Conservation (phyloP, 2,888 invertebrate genomes). For the Agelastica alni region DNA sequence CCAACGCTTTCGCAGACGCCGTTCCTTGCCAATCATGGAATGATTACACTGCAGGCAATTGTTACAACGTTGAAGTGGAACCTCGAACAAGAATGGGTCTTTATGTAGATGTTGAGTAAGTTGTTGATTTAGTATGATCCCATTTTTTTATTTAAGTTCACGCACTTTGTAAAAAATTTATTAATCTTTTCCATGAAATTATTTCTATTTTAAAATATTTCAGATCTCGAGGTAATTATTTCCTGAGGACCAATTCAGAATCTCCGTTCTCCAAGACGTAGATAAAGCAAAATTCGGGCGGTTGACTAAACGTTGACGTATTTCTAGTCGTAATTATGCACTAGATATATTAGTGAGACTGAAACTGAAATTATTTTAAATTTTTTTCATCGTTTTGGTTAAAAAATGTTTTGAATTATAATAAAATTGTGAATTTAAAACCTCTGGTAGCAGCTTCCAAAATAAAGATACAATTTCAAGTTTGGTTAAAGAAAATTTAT, state of each 20-base stretch:
- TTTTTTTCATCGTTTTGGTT: not conserved
- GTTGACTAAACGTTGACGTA: too few species aligned
- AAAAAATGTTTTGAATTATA: not conserved
- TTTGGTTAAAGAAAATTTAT: too few species aligned
- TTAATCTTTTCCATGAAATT: too few species aligned
- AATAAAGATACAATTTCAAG: too few species aligned
- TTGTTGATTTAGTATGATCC: conserved; percentile 3
- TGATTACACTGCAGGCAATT: conserved; percentile 57
- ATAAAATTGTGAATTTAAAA: too few species aligned
- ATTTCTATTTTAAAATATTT: conserved; percentile 43
- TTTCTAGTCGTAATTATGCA: not conserved
- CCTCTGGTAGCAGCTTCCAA: too few species aligned
- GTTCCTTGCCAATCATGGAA: conserved; percentile 59
- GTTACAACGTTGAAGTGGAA: conserved; percentile 47
- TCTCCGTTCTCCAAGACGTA: conserved; percentile 57
- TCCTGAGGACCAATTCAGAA: conserved; percentile 58
- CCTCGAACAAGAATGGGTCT: conserved; percentile 58
- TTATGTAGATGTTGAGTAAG: conserved; percentile 59
- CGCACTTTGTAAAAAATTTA: too few species aligned
- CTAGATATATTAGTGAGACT: not conserved
- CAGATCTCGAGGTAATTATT: conserved; percentile 63
- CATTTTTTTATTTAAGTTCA: too few species aligned
- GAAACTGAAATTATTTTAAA: not conserved
- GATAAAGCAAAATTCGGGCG: not conserved
- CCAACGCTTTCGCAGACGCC: conserved; percentile 57